Evolutionary conservation across 1,140 invertebrate genomes (phyloP), one percentile per base, ranked within the genome.

Genomic region (Platyura marginata): DNA sequence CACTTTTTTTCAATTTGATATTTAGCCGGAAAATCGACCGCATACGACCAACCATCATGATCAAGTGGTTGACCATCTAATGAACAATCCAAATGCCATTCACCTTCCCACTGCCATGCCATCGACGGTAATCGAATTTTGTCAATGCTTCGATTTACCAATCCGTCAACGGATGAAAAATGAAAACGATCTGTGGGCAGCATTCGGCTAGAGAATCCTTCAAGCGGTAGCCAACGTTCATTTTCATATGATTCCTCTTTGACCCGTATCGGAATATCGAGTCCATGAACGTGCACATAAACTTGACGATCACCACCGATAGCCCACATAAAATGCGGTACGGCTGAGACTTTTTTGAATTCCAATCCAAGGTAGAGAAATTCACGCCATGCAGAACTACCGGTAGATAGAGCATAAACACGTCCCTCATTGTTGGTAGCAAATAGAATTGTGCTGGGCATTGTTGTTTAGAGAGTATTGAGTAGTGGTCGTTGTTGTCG

Each of bases 31-130:
- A 94, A 94, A 65, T 94, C 89, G 37, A 91, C 68, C 20, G 89
- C 86, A 69, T 94, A 95, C 22, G 81, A 91, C 90, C 89, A 94
- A 32, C 88, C 88, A 72, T 91, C 86, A 62, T 84, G 77, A 59
- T 83, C 81, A 39, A 92, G 64, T 3, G 81, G 80, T 53, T 90
- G 78, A 3, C 87, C 88, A 62, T 91, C 78, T 37, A 93, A 66
- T 21, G 81, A 85, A 11, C 85, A 71, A 59, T 93, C 88, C 41
- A 92, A 70, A 47, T 85, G 75, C 90, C 90, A 95, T 49, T 89
- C 84, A 3, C 79, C 79, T 65, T 94, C 86, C 89, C 89, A 92
- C 53, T 87, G 77, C 90, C 90, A 91, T 45, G 86, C 83, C 72
- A 88, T 76, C 0, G 87, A 90, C 18, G 89, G 89, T 20, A 93